A percentile compares a stretch with the other conserved stretches of the same genome.
Evolutionary conservation across 2,113 vertebrate genomes (phyloP).

Genomic region (Hoplias malabaricus): DNA sequence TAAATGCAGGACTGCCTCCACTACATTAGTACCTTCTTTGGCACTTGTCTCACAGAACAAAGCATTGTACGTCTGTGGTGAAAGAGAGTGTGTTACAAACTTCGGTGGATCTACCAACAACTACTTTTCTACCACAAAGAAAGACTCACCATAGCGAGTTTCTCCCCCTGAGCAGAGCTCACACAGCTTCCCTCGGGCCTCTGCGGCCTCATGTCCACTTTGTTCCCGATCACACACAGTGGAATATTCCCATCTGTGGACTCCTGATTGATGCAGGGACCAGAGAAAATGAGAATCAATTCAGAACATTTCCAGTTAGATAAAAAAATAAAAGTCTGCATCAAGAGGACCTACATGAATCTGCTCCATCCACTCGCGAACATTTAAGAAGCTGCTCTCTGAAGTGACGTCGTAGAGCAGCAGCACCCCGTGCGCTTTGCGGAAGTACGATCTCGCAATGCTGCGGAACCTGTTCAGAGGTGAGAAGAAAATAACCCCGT

Average conservation of each 20-base stretch:
- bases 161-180: slow-evolving; percentile 63
- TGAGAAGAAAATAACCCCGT: neutral
- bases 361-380: slow-evolving; percentile 73
- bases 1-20: slow-evolving; percentile 72
- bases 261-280: slow-evolving; percentile 47
- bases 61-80: slow-evolving; percentile 70
- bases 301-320: neutral
- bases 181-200: slow-evolving; percentile 53
- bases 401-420: slow-evolving; percentile 76
- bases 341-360: slow-evolving; percentile 62
- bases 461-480: slow-evolving; percentile 67
- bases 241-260: slow-evolving; percentile 57
- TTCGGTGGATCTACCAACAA: no score
- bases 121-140: neutral
- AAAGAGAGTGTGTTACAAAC: slow-evolving; percentile 22
- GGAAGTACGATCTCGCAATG: slow-evolving; percentile 74
- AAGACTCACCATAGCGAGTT: slow-evolving; percentile 65
- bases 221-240: slow-evolving; percentile 75
- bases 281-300: neutral
- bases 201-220: slow-evolving; percentile 64
- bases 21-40: slow-evolving; percentile 71
- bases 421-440: slow-evolving; percentile 72
- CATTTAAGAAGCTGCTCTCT: slow-evolving; percentile 74
- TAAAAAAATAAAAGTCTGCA: neutral
- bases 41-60: slow-evolving; percentile 77